Conservation (phyloP, 1,140 invertebrate genomes). For the Aphaenogaster rudis region DNA sequence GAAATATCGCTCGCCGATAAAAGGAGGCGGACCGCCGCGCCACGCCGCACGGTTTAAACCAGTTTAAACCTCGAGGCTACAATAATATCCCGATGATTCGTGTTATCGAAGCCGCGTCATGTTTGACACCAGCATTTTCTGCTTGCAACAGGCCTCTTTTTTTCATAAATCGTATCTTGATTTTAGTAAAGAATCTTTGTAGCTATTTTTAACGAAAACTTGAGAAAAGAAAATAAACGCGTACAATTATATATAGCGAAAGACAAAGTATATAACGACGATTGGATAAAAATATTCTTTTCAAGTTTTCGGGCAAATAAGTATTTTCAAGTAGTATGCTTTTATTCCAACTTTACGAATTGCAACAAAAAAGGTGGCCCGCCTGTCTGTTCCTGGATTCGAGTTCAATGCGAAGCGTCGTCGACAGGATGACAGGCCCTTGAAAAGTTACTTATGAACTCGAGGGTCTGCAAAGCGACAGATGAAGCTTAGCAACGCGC, state of each 20-base stretch:
- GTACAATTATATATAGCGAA: background rate
- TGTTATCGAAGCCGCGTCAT: conserved; percentile 8
- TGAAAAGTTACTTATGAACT: conserved; percentile 22
- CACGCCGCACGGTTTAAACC: conserved; percentile 28
- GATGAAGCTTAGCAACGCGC: background rate
- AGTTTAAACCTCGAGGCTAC: conserved; percentile 46
- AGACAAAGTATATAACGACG: background rate
- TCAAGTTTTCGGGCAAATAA: background rate
- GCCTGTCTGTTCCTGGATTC: background rate
- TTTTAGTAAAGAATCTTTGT: background rate
- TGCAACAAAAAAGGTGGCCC: background rate
- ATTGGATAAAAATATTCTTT: background rate
- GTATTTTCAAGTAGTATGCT: background rate
- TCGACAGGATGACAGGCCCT: background rate
- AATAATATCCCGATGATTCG: conserved; percentile 26
- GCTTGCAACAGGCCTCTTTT: background rate
- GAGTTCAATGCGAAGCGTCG: background rate
- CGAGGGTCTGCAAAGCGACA: background rate
- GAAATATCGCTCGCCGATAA: conserved; percentile 44
- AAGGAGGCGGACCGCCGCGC: conserved; percentile 27
- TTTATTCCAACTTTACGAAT: background rate
- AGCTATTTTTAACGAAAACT: background rate
- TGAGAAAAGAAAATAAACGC: background rate
- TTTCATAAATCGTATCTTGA: background rate
- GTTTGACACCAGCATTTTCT: background rate